Conservation (phyloP, 2,797 vertebrate species). For the Acrossocheilus wenchowensis region DNA sequence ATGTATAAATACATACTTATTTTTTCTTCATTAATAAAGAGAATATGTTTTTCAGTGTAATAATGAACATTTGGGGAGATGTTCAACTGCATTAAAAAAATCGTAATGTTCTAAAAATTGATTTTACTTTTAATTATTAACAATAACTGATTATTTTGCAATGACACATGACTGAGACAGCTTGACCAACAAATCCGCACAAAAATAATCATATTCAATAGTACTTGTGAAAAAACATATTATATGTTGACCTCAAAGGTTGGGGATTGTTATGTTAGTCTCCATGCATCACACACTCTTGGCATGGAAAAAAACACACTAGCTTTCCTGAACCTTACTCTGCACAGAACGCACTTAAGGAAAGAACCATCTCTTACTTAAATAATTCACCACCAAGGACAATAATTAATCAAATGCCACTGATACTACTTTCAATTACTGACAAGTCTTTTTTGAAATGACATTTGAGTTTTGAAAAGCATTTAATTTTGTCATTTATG, state of each 20-base stretch:
- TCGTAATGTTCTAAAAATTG: neutral
- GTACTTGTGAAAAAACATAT: neutral
- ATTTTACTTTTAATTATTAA: neutral
- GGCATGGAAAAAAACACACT: neutral
- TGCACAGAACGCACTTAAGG: neutral
- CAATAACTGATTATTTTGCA: neutral
- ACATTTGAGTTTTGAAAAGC: slow-evolving; percentile 32
- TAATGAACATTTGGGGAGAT: too few species aligned
- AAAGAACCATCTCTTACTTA: neutral
- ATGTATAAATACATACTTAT: neutral
- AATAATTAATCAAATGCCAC: slow-evolving; percentile 39
- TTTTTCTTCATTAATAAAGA: neutral
- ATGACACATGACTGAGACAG: too few species aligned
- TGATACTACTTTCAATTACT: slow-evolving; percentile 20
- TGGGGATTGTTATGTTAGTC: neutral
- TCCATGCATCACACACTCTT: neutral
- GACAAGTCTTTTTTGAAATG: slow-evolving; percentile 36
- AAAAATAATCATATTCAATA: neutral
- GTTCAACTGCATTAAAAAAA: too few species aligned
- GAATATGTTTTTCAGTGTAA: neutral
- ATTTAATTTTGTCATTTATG: slow-evolving; percentile 33
- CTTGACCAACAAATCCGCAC: neutral
- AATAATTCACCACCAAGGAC: neutral
- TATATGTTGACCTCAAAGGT: neutral
- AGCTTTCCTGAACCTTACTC: neutral